Conservation (phyloP, 23 tunicate genomes). For the Ascidia mentula region DNA sequence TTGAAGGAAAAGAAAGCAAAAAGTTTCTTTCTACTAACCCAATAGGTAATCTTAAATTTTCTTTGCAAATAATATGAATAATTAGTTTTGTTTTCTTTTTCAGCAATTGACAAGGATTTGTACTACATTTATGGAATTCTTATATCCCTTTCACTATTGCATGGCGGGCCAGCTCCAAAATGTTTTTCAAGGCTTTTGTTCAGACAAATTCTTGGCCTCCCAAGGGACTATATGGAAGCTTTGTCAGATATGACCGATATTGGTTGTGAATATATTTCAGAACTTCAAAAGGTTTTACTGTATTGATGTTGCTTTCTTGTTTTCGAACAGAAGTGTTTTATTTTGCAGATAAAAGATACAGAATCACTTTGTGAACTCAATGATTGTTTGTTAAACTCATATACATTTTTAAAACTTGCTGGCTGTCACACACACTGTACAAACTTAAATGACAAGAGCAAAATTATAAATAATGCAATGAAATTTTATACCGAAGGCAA, state of each 20-base stretch:
- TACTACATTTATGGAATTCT: constrained; percentile 15
- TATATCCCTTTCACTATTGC: constrained; percentile 9
- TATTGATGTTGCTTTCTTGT: not conserved
- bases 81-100: no score
- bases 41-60: not conserved
- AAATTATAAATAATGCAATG: constrained; percentile 4
- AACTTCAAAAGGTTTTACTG: no score
- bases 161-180: constrained; percentile 23
- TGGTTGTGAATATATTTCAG: no score
- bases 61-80: no score
- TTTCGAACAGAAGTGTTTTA: not conserved
- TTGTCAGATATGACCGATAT: not conserved
- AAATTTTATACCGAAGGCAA: constrained; percentile 21
- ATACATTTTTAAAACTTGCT: not conserved
- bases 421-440: not conserved
- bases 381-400: not conserved
- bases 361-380: not conserved
- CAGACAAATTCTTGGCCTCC: not conserved
- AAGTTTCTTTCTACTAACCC: not conserved
- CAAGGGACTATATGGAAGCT: not conserved
- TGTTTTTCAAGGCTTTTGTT: not conserved
- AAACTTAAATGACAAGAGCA: not conserved
- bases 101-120: constrained; percentile 14
- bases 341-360: constrained; percentile 15
- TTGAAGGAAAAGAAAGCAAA: constrained; percentile 4